Base-by-base conservation (phyloP, 37 sponge, comb jelly and placozoan species). In the Halichondria panicea region DNA sequence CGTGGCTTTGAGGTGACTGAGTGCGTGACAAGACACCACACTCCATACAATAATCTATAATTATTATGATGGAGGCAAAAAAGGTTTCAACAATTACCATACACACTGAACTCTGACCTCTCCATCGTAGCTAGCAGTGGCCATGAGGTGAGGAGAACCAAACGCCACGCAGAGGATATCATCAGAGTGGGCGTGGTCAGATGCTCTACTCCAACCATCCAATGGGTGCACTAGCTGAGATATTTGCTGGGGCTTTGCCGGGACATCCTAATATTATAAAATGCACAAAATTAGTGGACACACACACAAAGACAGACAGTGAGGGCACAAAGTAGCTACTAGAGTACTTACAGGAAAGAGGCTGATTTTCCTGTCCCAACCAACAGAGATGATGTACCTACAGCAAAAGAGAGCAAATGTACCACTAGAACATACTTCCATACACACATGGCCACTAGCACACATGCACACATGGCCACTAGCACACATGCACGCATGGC, bases 81-180 rank as follows among this genome's bases (percentile, higher is more conserved):
- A 33, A 52, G 31, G 31, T 46, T 53, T 50, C 3, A 34, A 72
- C 36, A 55, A 4, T 40, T 55, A 8, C 56, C n/a, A 46, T n/a
- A 34, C 66, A 24, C 5, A 52, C 30, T 52, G 5, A 18, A 72
- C 56, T 33, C 18, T 3, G 58, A 95, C 95, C 92, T 91, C 87
- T 9, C 96, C 96, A 89, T 91, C 89, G 69, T 76, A 95, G 50
- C 90, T 92, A 15, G 92, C 75, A 48, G 96, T 95, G 9, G 90
- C 96, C 43, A 95, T 67, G 42, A 81, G 68, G 30, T 81, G 68
- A 28, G 95, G 83, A 8, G 75, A 61, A 52, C 92, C 82, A 48
- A 70, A 82, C 42, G 96, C 89, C 19, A 95, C 73, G 63, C 76
- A 72, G 28, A 88, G 63, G 21, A 95, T 86, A 68, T 95, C 96